phyloP scores from a whole-genome alignment of 2,888 invertebrate genomes.

The Pachycephus smyrnensis region DNA sequence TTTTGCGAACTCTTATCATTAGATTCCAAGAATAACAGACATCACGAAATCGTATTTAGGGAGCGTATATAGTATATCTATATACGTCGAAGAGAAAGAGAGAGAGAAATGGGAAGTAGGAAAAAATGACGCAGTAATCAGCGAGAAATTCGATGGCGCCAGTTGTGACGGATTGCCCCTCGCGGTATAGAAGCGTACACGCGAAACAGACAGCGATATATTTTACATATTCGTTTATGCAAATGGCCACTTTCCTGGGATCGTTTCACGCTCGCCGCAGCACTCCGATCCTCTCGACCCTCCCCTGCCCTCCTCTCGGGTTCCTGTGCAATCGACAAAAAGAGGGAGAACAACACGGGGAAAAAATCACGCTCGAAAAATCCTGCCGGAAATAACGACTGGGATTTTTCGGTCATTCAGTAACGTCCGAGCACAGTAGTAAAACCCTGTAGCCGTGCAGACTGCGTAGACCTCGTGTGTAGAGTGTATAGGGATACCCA shows the following conservation, averaged over 20 bases:
- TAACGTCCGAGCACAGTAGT: not conserved
- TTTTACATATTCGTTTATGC: slow-evolving; percentile 44
- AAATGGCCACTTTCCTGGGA: slow-evolving; percentile 45
- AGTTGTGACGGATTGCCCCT: slow-evolving; percentile 36
- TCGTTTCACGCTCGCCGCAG: slow-evolving; percentile 23
- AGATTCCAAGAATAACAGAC: not conserved
- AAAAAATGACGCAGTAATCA: slow-evolving; percentile 3
- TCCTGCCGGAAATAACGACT: not conserved
- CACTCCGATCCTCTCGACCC: not conserved
- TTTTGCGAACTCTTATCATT: not conserved
- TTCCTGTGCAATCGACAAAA: not conserved
- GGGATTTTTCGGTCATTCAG: not conserved
- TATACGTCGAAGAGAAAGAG: not conserved
- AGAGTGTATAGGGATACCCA: not conserved
- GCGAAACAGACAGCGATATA: slow-evolving; percentile 31
- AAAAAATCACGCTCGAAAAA: not conserved
- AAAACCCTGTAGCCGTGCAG: not conserved
- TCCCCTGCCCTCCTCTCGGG: not conserved
- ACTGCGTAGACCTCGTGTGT: not conserved
- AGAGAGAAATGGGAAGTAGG: not conserved
- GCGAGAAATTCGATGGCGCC: slow-evolving; percentile 8
- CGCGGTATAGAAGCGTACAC: not conserved
- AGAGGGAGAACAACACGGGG: not conserved
- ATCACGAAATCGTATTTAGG: not conserved
- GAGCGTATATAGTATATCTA: not conserved